Evolutionary conservation across 2,113 vertebrate species (phyloP).

Genomic region (Ciconia stormi): DNA sequence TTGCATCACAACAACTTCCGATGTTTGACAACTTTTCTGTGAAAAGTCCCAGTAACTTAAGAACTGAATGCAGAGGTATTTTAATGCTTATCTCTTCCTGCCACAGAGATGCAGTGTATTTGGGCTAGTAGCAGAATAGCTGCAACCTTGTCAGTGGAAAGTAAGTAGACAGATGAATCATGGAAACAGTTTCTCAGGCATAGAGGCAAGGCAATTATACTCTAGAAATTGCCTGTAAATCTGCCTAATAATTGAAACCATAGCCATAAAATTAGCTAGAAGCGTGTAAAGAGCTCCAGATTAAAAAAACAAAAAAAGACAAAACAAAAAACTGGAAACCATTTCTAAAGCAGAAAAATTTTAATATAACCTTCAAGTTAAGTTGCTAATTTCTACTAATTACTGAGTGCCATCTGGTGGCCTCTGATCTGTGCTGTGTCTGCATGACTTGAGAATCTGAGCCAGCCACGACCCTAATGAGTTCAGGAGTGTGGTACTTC

Average conservation of each 20-base stretch:
- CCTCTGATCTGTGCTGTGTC: neutral
- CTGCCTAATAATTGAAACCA: neutral
- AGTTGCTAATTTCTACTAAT: neutral
- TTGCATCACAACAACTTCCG: constrained; percentile 46
- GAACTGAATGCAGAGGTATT: constrained; percentile 20
- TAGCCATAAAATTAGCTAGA: neutral
- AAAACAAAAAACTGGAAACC: neutral
- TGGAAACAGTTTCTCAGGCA: constrained; percentile 21
- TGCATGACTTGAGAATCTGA: neutral
- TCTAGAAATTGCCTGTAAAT: neutral
- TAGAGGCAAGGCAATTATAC: neutral
- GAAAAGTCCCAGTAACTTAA: constrained; percentile 21
- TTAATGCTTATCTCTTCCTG: constrained; percentile 64
- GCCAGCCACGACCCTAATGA: neutral
- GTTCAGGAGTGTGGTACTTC: neutral
- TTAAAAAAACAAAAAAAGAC: neutral
- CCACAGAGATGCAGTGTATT: neutral
- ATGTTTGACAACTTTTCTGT: constrained; percentile 36
- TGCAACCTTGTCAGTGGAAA: constrained; percentile 50
- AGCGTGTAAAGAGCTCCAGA: neutral
- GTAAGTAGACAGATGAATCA: constrained; percentile 41
- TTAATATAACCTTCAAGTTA: neutral
- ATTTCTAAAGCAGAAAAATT: neutral
- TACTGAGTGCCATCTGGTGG: constrained; percentile 48
- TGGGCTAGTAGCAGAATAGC: neutral